Evolutionary conservation across 2,888 invertebrate species (phyloP), one percentile per base, ranked within the genome.

Genomic region (Ganaspis brasiliensis): DNA sequence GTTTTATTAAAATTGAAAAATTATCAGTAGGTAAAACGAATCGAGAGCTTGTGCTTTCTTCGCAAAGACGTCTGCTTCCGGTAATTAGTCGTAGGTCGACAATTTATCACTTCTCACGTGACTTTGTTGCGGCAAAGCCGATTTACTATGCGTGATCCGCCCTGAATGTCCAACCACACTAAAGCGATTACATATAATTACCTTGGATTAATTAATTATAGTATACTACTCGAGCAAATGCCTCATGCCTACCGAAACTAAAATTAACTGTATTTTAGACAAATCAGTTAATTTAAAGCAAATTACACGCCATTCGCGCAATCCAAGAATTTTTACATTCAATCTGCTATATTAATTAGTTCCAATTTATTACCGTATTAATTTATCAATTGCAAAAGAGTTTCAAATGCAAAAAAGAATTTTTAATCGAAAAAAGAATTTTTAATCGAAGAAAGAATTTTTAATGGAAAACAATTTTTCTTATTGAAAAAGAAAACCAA

Each of bases 81-180:
- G 88, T 87, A 88, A 87, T 89, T 88, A 89, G 85, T 89, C 88
- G 88, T 89, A 85, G 88, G 88, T 81, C 84, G 84, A 86, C 84
- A 88, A 89, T 90, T 90, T 87, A 90, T 90, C 88, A 90, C 86
- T 82, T 85, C 85, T 87, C 86, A 84, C 86, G 86, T 83, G 84
- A 87, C 85, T 86, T 83, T 83, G 82, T 80, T 81, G 82, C 72
- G 82, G 83, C 80, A 87, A 87, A 88, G 87, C 88, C 86, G 81
- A 84, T 87, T 89, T 86, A 74, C 85, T 88, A 87, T 89, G 87
- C 89, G 83, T 81, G 86, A 87, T 85, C 83, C 84, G 79, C 84
- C 83, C 81, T 57, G 82, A 81, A 78, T 79, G 83, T 82, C 83
- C 83, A 83, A 82, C 81, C 82, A 78, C 81, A 80, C 79, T 80